phyloP scores from a whole-genome alignment of 2,113 vertebrate species.

The Pimephales promelas region DNA sequence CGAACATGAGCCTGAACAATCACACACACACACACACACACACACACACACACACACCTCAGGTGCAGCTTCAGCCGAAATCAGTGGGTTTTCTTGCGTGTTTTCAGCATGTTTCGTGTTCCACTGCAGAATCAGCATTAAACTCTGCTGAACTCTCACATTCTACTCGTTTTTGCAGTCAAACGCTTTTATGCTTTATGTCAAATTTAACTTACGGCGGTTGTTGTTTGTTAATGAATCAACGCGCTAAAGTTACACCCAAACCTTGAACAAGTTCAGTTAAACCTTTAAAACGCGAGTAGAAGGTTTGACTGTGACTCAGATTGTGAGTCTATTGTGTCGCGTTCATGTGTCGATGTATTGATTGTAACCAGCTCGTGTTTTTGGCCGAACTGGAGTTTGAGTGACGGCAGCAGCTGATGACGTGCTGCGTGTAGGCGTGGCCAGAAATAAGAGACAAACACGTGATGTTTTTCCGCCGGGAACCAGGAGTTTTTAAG shows the following conservation, averaged over 20 bases:
- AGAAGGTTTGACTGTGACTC: not conserved
- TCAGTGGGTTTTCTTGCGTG: no score
- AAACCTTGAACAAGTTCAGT: not conserved
- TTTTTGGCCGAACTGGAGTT: not conserved
- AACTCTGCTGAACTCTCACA: no score
- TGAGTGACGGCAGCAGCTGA: constrained; percentile 23
- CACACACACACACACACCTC: no score
- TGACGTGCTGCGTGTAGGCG: not conserved
- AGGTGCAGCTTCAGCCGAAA: no score
- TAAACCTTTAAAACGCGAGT: not conserved
- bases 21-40: no score
- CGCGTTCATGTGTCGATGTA: not conserved
- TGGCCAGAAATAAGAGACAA: not conserved
- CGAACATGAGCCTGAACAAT: not conserved
- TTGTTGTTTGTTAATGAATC: no score
- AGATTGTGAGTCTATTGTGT: not conserved
- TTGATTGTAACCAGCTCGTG: not conserved
- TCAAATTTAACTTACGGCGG: not conserved
- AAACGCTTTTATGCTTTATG: not conserved
- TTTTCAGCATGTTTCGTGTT: no score
- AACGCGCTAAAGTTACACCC: not conserved
- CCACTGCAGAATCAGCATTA: no score
- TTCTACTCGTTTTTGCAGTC: not conserved
- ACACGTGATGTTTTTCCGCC: not conserved
- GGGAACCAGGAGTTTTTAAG: no score